These are phyloP conservation scores for Peribatodes rhomboidaria DNA, from an alignment of 2,888 invertebrate species.

Conservation along the genomic window DNA sequence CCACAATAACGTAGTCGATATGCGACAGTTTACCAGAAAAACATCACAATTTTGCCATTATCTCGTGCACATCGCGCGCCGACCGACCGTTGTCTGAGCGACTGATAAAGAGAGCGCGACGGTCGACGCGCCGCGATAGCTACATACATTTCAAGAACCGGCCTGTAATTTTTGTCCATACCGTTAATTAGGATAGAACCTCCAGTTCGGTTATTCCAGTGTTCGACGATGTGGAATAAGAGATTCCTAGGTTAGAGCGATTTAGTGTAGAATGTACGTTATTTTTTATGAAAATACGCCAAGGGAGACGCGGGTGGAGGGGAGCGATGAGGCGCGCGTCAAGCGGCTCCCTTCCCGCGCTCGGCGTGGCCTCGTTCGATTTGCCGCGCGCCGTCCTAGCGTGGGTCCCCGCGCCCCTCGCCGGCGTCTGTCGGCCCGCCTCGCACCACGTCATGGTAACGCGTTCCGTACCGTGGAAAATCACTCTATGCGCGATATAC, in stretches of 20 bases:
- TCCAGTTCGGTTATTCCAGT: constrained; percentile 79
- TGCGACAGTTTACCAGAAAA: constrained; percentile 72
- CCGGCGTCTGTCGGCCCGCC: constrained; percentile 62
- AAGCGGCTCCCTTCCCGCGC: constrained; percentile 57
- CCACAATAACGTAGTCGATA: constrained; percentile 51
- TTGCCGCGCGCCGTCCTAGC: constrained; percentile 73
- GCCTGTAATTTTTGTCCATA: constrained; percentile 82
- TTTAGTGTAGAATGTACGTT: constrained; percentile 81
- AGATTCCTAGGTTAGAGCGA: constrained; percentile 84
- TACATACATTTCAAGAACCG: constrained; percentile 66
- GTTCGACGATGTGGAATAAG: constrained; percentile 80
- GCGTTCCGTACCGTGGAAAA: constrained; percentile 74
- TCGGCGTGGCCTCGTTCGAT: constrained; percentile 84
- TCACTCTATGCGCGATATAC: constrained; percentile 68
- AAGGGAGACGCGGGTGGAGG: constrained; percentile 59
- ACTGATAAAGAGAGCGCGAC: constrained; percentile 82
- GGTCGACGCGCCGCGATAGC: constrained; percentile 72
- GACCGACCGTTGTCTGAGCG: constrained; percentile 63
- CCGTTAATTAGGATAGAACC: constrained; percentile 78
- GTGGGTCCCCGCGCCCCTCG: constrained; percentile 63
- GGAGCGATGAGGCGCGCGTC: constrained; percentile 59
- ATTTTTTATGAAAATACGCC: constrained; percentile 79
- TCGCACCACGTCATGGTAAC: constrained; percentile 73
- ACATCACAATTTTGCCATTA: constrained; percentile 86
- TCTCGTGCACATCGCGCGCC: constrained; percentile 72